These are phyloP conservation scores for Reinhardtius hippoglossoides DNA, from an alignment of 2,113 vertebrate genomes.

Conservation along the genomic window DNA sequence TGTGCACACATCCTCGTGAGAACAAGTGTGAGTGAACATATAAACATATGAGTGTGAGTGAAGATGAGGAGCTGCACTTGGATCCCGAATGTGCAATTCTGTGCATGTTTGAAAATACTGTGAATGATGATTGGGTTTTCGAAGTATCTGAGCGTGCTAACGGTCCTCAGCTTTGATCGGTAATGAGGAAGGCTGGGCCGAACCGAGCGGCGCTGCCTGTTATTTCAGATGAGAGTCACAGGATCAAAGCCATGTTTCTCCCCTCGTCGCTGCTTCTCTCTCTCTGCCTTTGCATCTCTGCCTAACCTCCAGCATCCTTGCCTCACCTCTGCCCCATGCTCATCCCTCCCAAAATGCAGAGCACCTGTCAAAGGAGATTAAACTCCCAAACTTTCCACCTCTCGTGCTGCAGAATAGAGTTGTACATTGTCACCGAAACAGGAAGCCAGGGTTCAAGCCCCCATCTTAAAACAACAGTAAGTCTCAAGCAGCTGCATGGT, in stretches of 20 bases:
- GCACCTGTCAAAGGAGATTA: conserved; percentile 34
- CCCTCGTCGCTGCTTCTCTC: neutral
- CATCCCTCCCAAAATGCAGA: conserved; percentile 21
- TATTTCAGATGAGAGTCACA: conserved; percentile 58
- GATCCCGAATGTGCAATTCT: conserved; percentile 11
- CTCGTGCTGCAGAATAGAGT: neutral
- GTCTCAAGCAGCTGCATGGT: neutral
- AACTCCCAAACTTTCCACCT: conserved; percentile 15
- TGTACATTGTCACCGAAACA: conserved; percentile 1
- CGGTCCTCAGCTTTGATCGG: conserved; percentile 56
- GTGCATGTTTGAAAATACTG: conserved; percentile 18
- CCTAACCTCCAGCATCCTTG: conserved; percentile 31
- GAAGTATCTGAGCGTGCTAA: conserved; percentile 17
- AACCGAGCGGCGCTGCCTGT: conserved; percentile 42
- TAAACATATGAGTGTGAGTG: neutral
- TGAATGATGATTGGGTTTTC: conserved; percentile 30
- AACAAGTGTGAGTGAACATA: conserved; percentile 7
- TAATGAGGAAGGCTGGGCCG: conserved; percentile 57
- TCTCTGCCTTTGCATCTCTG: conserved; percentile 22
- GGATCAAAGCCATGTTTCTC: conserved; percentile 50
- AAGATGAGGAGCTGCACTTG: neutral
- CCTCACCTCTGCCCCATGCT: conserved; percentile 46
- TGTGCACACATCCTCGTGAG: conserved; percentile 21
- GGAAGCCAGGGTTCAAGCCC: neutral
- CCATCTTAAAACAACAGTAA: neutral